phyloP scores from a whole-genome alignment of 2,888 invertebrate species.

The Orthosia cruda region DNA sequence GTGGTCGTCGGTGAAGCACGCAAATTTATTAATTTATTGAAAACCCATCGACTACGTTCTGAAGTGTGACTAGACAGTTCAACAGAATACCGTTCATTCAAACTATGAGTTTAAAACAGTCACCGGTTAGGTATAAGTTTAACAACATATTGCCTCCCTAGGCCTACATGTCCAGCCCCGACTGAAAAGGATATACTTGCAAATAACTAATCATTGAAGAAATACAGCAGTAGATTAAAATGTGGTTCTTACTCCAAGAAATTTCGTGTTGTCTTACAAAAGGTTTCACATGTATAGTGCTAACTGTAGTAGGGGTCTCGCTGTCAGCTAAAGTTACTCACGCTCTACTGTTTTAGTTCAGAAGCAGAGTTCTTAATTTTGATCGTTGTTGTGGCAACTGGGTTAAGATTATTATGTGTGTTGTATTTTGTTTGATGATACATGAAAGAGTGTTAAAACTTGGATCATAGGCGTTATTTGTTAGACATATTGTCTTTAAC shows the following conservation, averaged over 20 bases:
- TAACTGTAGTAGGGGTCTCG: slow-evolving; percentile 23
- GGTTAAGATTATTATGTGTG: not conserved
- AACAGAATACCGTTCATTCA: too few species aligned
- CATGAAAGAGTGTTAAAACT: not conserved
- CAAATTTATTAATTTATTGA: too few species aligned
- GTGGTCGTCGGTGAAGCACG: too few species aligned
- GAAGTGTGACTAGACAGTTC: too few species aligned
- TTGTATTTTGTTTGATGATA: not conserved
- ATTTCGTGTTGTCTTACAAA: not conserved
- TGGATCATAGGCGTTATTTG: not conserved
- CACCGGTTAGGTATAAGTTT: too few species aligned
- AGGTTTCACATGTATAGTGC: not conserved
- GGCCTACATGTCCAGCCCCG: too few species aligned
- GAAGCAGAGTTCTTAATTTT: slow-evolving; percentile 23
- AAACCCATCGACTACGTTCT: too few species aligned
- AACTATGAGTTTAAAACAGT: too few species aligned
- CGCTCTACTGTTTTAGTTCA: slow-evolving; percentile 42
- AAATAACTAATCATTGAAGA: not conserved
- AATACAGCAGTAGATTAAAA: not conserved
- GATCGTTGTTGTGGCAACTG: slow-evolving; percentile 31
- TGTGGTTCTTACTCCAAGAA: not conserved
- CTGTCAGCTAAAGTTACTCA: slow-evolving; percentile 35
- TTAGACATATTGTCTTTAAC: not conserved
- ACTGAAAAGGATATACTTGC: too few species aligned
- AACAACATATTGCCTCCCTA: too few species aligned